Base-by-base conservation (phyloP, 2,113 vertebrate genomes). In the Benitochromis conjunctus region DNA sequence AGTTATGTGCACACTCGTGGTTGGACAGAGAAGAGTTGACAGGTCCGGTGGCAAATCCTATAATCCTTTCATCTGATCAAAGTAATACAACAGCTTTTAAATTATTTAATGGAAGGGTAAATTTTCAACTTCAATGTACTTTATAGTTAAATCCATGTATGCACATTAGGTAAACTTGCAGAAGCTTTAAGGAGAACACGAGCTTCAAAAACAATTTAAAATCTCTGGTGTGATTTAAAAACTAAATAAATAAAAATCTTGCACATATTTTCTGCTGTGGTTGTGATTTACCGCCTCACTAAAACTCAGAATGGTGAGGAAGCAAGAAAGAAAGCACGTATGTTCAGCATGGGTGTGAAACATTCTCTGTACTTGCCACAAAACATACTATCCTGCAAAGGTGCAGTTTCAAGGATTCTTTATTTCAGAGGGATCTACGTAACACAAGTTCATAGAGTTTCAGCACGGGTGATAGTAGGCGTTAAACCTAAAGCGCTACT, bases 31-130 rank as follows among this genome's bases (percentile, higher is more conserved):
- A 71, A 85, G 83, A 77, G 89, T 92, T 91, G 88, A 93, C 89
- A 91, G 89, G 86, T 92, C 89, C 83, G 87, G 71, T 89, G 84
- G 88, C 78, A 95, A 95, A 96, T 95, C 95, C 95, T 81, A 46
- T 96, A 96, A 96, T 96, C 95, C 92, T 88, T 94, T 94, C 85
- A 95, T 94, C 91, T 95, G 95, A 96, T 96, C 93, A 96, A 95
- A 96, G 92, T 94, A 89, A 94, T 85, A 92, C 90, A 95, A 93
- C 95, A 92, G 94, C 91, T 95, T 95, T 95, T 91, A 94, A 94
- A 95, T 95, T 14, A 95, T 96, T 95, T 93, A 94, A 93, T 94
- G 92, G 87, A 93, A 78, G 90, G 86, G 79, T 88, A 85, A 38
- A 90, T 89, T 92, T 89, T 84, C 81, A 91, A 94, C 85, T 84